phyloP scores from a whole-genome alignment of 64 coral and sea anemone species.

The Stichodactyla mertensii region DNA sequence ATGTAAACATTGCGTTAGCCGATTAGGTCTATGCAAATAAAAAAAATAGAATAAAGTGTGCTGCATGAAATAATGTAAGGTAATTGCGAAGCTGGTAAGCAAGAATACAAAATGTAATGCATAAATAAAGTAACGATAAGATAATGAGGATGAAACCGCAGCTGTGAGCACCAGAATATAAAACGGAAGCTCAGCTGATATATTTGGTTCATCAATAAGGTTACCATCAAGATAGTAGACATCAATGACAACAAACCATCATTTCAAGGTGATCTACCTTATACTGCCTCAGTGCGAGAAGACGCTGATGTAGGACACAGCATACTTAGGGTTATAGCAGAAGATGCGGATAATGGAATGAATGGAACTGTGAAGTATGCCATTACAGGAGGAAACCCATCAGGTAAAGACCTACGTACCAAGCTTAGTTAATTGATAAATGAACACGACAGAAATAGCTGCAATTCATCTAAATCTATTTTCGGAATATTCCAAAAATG shows the following conservation, averaged over 20 bases:
- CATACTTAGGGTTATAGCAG: not conserved
- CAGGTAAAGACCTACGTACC: not conserved
- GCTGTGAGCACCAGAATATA: not conserved
- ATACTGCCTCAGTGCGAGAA: not conserved
- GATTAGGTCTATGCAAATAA: no score
- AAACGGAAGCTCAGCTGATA: not conserved
- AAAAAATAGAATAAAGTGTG: no score
- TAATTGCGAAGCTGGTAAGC: not conserved
- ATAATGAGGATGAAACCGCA: not conserved
- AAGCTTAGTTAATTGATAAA: no score
- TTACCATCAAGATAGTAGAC: not conserved
- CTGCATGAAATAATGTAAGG: not conserved
- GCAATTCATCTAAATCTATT: no score
- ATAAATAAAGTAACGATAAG: not conserved
- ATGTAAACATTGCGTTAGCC: no score
- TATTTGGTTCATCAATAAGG: slow-evolving; percentile 5
- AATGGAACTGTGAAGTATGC: slow-evolving; percentile 24
- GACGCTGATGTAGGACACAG: not conserved
- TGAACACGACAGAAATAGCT: no score
- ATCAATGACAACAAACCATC: slow-evolving; percentile 2
- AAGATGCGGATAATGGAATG: not conserved
- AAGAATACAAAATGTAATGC: not conserved
- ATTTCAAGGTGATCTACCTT: not conserved
- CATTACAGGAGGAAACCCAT: not conserved
- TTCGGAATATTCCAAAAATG: no score